phyloP scores from a whole-genome alignment of 1,140 invertebrate genomes.

The Drosophila rufa region DNA sequence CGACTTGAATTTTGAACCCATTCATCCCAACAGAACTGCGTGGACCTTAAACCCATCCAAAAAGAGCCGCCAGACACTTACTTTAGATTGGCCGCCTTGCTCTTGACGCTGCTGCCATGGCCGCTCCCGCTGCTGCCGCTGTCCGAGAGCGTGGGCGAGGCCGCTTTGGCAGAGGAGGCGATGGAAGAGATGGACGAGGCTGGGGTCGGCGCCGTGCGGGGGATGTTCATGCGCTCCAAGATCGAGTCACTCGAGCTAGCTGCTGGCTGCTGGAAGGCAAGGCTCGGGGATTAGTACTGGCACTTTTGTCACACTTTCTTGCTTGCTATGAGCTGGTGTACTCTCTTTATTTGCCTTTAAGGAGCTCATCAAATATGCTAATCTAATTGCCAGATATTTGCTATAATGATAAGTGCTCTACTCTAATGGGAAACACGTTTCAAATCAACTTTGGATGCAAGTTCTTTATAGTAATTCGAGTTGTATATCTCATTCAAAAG shows the following conservation, averaged over 20 bases:
- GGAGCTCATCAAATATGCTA: slow-evolving; percentile 17
- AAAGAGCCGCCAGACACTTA: slow-evolving; percentile 51
- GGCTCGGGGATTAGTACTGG: slow-evolving; percentile 16
- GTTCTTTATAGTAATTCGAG: not conserved
- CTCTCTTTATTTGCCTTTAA: not conserved
- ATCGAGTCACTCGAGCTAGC: slow-evolving; percentile 66
- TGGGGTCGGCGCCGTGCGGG: slow-evolving; percentile 46
- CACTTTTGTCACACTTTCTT: slow-evolving; percentile 9
- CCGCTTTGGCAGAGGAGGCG: slow-evolving; percentile 44
- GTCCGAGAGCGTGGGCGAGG: slow-evolving; percentile 81
- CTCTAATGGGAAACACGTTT: not conserved
- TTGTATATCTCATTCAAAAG: not conserved
- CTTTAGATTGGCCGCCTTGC: slow-evolving; percentile 83
- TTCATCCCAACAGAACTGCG: slow-evolving; percentile 17
- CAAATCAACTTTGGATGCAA: not conserved
- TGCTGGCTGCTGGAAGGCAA: slow-evolving; percentile 25
- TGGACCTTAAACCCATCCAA: slow-evolving; percentile 10
- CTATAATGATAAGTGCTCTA: not conserved
- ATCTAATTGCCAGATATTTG: not conserved
- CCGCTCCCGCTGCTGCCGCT: slow-evolving; percentile 54
- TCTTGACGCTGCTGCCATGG: slow-evolving; percentile 66
- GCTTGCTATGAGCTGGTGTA: not conserved
- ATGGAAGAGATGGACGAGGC: slow-evolving; percentile 22
- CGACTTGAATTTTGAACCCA: not conserved
- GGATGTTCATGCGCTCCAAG: slow-evolving; percentile 79